phyloP scores from a whole-genome alignment of 2,113 vertebrate species.

The Plecotus auritus region DNA sequence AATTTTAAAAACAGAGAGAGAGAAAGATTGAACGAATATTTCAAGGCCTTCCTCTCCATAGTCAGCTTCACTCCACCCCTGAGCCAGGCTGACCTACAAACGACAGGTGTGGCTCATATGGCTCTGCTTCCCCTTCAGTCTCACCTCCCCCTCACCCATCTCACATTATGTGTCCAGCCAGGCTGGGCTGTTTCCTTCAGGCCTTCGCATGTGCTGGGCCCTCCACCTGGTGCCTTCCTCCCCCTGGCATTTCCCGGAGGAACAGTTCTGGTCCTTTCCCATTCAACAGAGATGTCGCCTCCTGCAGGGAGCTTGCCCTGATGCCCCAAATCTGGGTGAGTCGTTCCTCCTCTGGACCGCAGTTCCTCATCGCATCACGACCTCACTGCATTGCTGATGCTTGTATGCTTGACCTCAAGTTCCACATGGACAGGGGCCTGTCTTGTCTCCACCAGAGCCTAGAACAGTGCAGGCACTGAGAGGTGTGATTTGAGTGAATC shows the following conservation, averaged over 20 bases:
- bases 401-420: not conserved
- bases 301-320: not conserved
- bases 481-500: not conserved
- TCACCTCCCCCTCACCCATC: not conserved
- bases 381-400: not conserved
- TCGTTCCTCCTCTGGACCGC: not conserved
- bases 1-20: too few species aligned
- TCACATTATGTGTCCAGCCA: fast-evolving
- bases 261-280: not conserved
- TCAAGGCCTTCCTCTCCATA: not conserved
- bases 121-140: not conserved
- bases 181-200: not conserved
- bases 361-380: too few species aligned
- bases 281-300: not conserved
- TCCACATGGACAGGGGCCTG: not conserved
- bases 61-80: not conserved
- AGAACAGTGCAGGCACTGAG: not conserved
- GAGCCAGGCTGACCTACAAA: not conserved
- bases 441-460: not conserved
- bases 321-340: not conserved
- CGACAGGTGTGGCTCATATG: not conserved
- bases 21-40: not conserved
- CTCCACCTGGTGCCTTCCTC: not conserved
- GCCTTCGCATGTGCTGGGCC: not conserved
- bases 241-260: not conserved